A percentile compares a stretch with the other conserved stretches of the same genome.
phyloP scores from a whole-genome alignment of 2,113 vertebrate genomes.

The Mirounga angustirostris region DNA sequence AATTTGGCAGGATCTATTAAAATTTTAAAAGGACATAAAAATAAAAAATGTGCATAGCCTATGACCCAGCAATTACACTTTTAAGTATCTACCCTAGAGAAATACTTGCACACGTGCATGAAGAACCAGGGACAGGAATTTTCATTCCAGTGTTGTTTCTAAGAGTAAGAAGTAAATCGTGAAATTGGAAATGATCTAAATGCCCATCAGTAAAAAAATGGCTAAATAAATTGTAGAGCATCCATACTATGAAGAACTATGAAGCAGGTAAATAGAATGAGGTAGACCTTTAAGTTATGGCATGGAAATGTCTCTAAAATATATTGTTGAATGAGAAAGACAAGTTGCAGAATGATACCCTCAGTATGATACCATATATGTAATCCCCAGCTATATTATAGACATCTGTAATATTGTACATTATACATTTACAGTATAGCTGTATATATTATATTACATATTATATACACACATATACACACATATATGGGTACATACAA shows the following conservation, averaged over 20 bases:
- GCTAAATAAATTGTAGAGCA: background rate
- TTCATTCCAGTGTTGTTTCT: background rate
- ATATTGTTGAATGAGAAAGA: background rate
- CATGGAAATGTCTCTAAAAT: background rate
- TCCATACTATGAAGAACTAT: background rate
- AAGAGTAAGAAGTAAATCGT: background rate
- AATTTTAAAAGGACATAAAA: slow-evolving; percentile 79
- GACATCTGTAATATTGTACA: background rate
- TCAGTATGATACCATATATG: background rate
- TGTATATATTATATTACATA: background rate
- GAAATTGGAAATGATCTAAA: background rate
- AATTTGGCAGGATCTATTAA: slow-evolving; percentile 81
- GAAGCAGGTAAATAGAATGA: background rate
- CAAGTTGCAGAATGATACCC: background rate
- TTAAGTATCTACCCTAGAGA: slow-evolving; percentile 56
- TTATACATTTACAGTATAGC: background rate
- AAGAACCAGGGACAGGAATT: background rate
- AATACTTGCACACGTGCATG: background rate
- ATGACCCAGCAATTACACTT: slow-evolving; percentile 70
- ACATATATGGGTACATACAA: background rate
- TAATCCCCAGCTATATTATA: background rate
- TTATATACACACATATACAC: too few relatives aligned
- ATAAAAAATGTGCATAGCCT: slow-evolving; percentile 70
- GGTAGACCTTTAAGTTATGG: background rate
- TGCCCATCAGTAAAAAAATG: background rate